A percentile compares a stretch with the other conserved stretches of the same genome.
Conservation (phyloP, 2,113 vertebrate species). For the Mixornis gularis region DNA sequence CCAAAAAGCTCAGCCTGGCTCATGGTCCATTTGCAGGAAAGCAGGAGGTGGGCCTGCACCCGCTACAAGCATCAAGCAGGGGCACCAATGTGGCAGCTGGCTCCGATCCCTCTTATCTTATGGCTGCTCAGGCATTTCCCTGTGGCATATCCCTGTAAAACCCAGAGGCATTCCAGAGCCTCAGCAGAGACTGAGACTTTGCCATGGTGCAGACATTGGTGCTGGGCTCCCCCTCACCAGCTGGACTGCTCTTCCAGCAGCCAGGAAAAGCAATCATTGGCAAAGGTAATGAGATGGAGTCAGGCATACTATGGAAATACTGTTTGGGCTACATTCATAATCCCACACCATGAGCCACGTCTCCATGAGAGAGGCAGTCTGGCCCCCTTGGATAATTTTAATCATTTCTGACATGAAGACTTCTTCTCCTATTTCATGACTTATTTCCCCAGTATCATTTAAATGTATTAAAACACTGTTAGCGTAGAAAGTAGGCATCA, state of each 20-base stretch:
- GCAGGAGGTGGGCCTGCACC: not conserved
- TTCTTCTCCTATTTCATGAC: slow-evolving; percentile 42
- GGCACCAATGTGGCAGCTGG: not conserved
- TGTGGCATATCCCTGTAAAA: not conserved
- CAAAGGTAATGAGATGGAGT: not conserved
- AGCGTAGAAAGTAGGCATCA: slow-evolving; percentile 62
- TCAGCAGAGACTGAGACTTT: not conserved
- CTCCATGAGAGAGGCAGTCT: slow-evolving; percentile 29
- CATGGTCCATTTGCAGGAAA: not conserved
- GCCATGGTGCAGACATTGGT: not conserved
- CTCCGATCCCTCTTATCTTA: not conserved
- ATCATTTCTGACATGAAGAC: slow-evolving; percentile 61
- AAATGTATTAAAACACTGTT: slow-evolving; percentile 73
- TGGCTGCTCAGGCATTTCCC: not conserved
- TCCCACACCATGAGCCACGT: not conserved
- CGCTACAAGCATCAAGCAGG: rapidly evolving
- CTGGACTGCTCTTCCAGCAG: not conserved
- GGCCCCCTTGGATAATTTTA: slow-evolving; percentile 46
- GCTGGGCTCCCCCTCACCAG: not conserved
- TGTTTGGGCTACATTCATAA: not conserved
- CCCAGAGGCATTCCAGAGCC: not conserved
- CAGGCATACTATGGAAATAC: not conserved
- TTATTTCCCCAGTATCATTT: slow-evolving; percentile 66
- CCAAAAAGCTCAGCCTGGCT: not conserved
- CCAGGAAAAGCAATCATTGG: not conserved